phyloP scores from a whole-genome alignment of 2,797 vertebrate genomes.

The Petrocephalus sullivani region DNA sequence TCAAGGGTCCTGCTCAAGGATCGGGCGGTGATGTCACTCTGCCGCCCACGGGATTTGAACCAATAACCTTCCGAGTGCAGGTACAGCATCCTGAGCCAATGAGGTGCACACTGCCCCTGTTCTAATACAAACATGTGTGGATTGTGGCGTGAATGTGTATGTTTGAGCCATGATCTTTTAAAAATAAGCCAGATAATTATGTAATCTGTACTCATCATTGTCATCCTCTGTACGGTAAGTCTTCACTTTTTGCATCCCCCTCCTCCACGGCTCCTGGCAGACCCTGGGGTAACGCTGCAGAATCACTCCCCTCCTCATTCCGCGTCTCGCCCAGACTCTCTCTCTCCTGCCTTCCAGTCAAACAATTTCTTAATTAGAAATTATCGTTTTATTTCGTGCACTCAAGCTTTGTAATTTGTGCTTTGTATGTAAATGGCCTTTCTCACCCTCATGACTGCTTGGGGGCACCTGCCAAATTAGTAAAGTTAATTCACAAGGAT shows the following conservation, averaged over 20 bases:
- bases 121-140: background rate
- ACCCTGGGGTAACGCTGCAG: background rate
- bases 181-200: background rate
- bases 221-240: background rate
- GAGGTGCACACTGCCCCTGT: background rate
- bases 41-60: background rate
- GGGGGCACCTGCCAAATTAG: background rate
- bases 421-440: slow-evolving; percentile 7
- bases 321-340: background rate
- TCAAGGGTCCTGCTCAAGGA: background rate
- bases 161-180: background rate
- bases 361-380: slow-evolving; percentile 13
- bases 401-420: background rate
- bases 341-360: background rate
- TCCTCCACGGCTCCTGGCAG: background rate
- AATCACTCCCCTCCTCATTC: background rate
- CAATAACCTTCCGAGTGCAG: background rate
- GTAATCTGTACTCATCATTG: background rate
- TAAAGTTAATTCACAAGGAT: slow-evolving; percentile 8
- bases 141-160: background rate
- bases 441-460: background rate
- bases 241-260: background rate
- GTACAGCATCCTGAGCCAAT: background rate
- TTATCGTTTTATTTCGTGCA: background rate
- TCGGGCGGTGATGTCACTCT: background rate